These are phyloP conservation scores for Tetramorium bicarinatum DNA, from an alignment of 2,888 invertebrate genomes.

Conservation along the genomic window DNA sequence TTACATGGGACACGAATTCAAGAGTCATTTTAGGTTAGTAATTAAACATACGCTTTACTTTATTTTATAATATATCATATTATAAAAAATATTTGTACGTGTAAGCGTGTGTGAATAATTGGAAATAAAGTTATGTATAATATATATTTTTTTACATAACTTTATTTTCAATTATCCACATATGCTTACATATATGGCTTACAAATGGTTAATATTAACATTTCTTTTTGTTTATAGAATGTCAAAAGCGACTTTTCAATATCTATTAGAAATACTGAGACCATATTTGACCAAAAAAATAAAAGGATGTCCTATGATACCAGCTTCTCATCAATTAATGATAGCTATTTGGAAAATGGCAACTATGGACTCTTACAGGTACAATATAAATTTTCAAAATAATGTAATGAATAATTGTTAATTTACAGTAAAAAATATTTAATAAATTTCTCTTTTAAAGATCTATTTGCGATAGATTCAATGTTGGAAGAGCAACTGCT, in stretches of 20 bases:
- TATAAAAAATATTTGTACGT: too few relatives aligned
- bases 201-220: neutral
- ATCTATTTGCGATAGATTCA: too few relatives aligned
- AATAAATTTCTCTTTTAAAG: too few relatives aligned
- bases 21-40: conserved; percentile 24
- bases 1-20: neutral
- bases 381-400: too few relatives aligned
- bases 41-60: neutral
- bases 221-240: conserved; percentile 3
- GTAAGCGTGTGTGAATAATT: too few relatives aligned
- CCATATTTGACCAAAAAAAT: neutral
- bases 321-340: neutral
- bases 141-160: neutral
- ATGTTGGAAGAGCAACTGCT: too few relatives aligned
- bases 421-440: too few relatives aligned
- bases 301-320: neutral
- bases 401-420: too few relatives aligned
- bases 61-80: too few relatives aligned
- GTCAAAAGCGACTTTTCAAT: conserved; percentile 5
- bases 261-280: neutral
- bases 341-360: conserved; percentile 20
- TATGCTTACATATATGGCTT: neutral
- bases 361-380: too few relatives aligned
- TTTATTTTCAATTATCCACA: neutral
- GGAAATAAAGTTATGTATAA: too few relatives aligned